A percentile compares a stretch with the other conserved stretches of the same genome.
phyloP scores from a whole-genome alignment of 2,113 vertebrate genomes.

The Butorides virescens region DNA sequence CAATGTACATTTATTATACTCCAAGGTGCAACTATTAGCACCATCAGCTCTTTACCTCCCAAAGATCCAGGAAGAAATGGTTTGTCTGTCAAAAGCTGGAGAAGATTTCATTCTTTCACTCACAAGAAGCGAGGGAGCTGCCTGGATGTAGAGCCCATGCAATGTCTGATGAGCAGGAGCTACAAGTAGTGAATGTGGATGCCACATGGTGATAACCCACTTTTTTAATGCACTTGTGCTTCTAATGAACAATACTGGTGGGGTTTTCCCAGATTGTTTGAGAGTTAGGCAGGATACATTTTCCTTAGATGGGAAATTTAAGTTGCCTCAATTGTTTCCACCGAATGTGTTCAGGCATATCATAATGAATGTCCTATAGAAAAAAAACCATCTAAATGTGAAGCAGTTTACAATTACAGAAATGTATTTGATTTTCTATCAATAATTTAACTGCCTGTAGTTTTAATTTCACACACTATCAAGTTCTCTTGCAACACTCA shows the following conservation, averaged over 20 bases:
- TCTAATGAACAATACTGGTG: neutral
- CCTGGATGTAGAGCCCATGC: neutral
- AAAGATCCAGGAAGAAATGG: neutral
- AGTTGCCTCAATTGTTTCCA: neutral
- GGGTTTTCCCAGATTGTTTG: neutral
- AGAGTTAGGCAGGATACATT: neutral
- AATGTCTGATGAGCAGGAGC: fast-evolving
- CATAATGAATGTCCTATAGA: neutral
- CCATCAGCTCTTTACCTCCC: neutral
- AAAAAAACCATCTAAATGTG: neutral
- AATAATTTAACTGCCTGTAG: conserved; percentile 38
- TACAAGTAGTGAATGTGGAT: too few species aligned
- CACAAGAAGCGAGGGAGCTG: neutral
- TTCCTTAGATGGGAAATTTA: neutral
- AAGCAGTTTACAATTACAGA: neutral
- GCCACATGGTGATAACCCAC: neutral
- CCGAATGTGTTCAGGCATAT: neutral
- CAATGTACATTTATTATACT: neutral
- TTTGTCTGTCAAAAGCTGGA: neutral
- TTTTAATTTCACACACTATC: conserved; percentile 57
- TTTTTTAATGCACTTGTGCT: neutral
- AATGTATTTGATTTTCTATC: conserved; percentile 13
- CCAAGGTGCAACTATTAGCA: too few species aligned
- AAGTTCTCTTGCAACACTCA: neutral
- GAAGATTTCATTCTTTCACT: too few species aligned